These are phyloP conservation scores for Cynoglossus semilaevis DNA, from an alignment of 2,113 vertebrate species.

Conservation along the genomic window DNA sequence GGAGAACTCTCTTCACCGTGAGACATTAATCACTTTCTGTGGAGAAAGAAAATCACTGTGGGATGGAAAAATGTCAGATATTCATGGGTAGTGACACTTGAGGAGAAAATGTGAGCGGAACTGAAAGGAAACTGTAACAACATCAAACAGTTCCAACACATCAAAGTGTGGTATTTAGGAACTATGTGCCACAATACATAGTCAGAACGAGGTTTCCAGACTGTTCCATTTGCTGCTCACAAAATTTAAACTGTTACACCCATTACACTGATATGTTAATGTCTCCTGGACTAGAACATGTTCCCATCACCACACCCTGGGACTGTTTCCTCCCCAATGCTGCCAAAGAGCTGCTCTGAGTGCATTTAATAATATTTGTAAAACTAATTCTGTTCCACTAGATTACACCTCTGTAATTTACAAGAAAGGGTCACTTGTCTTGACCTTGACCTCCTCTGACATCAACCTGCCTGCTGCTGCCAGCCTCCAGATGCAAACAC, in stretches of 20 bases:
- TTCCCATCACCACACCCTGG: constrained; percentile 27
- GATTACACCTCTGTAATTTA: too few species aligned
- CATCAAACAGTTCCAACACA: neutral
- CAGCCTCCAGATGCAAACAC: constrained; percentile 1
- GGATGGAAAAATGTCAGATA: neutral
- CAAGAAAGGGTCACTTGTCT: too few species aligned
- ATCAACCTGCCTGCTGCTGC: constrained; percentile 2
- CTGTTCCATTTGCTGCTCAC: constrained; percentile 13
- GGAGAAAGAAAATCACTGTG: too few species aligned
- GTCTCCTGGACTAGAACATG: constrained; percentile 30
- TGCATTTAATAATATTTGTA: too few species aligned
- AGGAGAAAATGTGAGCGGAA: too few species aligned
- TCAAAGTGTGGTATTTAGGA: constrained; percentile 20
- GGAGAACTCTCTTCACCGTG: constrained; percentile 4
- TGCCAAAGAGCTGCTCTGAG: too few species aligned
- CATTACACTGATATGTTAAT: constrained; percentile 26
- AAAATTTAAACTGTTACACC: constrained; percentile 24
- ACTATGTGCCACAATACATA: constrained; percentile 1
- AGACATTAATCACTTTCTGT: constrained; percentile 18
- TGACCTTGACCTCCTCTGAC: constrained; percentile 17
- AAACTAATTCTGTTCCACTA: too few species aligned
- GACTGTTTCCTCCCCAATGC: too few species aligned
- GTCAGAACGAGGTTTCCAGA: constrained; percentile 5
- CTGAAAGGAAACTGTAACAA: too few species aligned
- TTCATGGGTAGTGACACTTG: constrained; percentile 21